Conservation (phyloP, 2,888 invertebrate genomes). For the Nymphalis urticae region DNA sequence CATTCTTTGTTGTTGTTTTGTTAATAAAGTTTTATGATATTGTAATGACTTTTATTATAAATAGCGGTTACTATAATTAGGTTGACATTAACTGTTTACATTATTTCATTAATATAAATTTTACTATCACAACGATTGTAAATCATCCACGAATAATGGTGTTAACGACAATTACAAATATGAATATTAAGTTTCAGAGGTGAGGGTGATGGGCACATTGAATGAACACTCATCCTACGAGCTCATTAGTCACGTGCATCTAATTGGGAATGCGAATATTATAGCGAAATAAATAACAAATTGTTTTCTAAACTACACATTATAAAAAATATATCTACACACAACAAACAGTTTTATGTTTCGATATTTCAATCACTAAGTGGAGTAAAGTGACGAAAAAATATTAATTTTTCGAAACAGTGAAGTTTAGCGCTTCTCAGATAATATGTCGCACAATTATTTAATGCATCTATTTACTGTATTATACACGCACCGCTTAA, state of each 20-base stretch:
- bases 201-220: background rate
- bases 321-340: no score
- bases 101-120: background rate
- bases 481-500: constrained; percentile 21
- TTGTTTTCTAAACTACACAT: no score
- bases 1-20: background rate
- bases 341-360: no score
- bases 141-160: background rate
- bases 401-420: no score
- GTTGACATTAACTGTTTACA: background rate
- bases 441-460: background rate
- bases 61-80: background rate
- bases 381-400: no score
- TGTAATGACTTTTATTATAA: background rate
- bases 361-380: no score
- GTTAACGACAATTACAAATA: constrained; percentile 14
- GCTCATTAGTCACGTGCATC: background rate
- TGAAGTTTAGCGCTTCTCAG: background rate
- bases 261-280: background rate
- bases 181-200: constrained; percentile 16
- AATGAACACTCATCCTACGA: constrained; percentile 1
- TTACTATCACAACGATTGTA: constrained; percentile 8
- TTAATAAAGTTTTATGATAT: background rate
- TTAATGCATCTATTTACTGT: constrained; percentile 8
- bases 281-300: no score